A percentile compares a stretch with the other conserved stretches of the same genome.
phyloP scores from a whole-genome alignment of 2,888 invertebrate species.

The Nomada flava region DNA sequence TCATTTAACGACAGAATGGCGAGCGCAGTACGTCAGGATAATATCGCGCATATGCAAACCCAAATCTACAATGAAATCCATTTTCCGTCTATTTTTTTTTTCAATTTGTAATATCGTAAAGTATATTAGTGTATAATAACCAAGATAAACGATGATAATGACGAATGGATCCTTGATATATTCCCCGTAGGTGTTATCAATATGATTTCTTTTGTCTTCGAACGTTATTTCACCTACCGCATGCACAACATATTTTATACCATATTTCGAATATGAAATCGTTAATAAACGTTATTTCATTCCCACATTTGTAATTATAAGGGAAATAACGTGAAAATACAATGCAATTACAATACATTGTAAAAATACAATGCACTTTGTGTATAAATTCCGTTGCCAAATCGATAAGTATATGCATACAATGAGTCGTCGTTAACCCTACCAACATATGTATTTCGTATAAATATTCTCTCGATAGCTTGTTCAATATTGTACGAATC shows the following conservation, averaged over 20 bases:
- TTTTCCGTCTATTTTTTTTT: constrained; percentile 1
- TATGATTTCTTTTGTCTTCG: neutral
- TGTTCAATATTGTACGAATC: neutral
- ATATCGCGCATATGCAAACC: constrained; percentile 38
- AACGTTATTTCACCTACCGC: neutral
- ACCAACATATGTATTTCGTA: neutral
- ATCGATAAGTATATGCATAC: neutral
- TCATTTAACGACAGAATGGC: constrained; percentile 62
- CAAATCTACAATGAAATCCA: constrained; percentile 4
- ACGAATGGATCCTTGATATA: neutral
- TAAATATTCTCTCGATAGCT: neutral
- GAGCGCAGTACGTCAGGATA: constrained; percentile 18
- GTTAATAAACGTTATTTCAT: neutral
- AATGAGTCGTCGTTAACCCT: neutral
- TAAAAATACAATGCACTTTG: neutral
- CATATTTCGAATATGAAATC: neutral
- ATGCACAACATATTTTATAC: neutral
- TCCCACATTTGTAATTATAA: neutral
- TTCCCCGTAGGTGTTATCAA: neutral
- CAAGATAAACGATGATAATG: constrained; percentile 10
- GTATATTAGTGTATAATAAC: neutral
- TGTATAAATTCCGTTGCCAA: neutral
- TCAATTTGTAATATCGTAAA: neutral
- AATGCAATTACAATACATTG: neutral
- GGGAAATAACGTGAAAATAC: neutral